A percentile compares a stretch with the other conserved stretches of the same genome.
Conservation (phyloP, 2,888 invertebrate species). For the Lepidocyrtoides sp. region DNA sequence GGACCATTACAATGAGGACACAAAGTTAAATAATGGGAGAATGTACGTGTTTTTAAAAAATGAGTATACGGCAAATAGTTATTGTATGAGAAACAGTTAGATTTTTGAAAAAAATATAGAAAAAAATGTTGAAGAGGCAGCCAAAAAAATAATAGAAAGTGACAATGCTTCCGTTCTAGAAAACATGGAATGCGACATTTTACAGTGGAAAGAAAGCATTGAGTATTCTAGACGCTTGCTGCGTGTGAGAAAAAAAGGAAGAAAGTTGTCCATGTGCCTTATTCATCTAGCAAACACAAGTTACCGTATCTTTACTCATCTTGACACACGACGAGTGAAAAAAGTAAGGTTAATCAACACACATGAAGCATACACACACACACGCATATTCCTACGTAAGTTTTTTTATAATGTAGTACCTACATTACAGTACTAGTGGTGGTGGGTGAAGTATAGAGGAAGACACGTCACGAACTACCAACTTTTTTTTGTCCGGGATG, state of each 20-base stretch:
- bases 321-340: conserved; percentile 39
- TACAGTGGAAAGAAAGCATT: conserved; percentile 42
- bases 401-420: background rate
- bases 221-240: conserved; percentile 69
- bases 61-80: background rate
- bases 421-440: conserved; percentile 23
- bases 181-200: conserved; percentile 5
- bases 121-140: conserved; percentile 1
- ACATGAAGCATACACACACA: background rate
- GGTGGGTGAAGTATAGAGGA: background rate
- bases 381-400: background rate
- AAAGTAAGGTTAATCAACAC: conserved; percentile 68
- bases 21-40: conserved; percentile 31
- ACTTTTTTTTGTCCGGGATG: conserved; percentile 55
- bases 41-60: conserved; percentile 10
- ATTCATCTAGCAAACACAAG: conserved; percentile 12
- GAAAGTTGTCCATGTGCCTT: conserved; percentile 46
- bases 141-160: conserved; percentile 45
- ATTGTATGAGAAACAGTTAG: conserved; percentile 2
- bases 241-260: conserved; percentile 4
- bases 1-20: background rate
- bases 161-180: background rate
- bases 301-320: conserved; percentile 44
- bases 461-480: conserved; percentile 64
- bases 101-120: background rate